These are phyloP conservation scores for Morone saxatilis DNA, from an alignment of 2,113 vertebrate genomes.

Conservation along the genomic window DNA sequence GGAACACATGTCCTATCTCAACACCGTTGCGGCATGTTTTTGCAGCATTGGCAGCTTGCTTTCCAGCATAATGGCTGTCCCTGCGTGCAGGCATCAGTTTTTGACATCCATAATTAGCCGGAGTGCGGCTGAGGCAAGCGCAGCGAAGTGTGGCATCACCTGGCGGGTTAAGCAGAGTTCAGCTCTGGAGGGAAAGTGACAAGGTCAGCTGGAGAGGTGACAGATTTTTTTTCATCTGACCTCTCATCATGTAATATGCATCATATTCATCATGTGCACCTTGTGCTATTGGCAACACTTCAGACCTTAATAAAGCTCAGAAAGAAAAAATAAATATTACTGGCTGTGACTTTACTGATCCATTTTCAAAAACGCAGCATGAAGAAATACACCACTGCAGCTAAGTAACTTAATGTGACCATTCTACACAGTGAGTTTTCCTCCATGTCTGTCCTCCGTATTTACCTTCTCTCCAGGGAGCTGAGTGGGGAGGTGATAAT, in stretches of 20 bases:
- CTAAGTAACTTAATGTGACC: constrained; percentile 11
- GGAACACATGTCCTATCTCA: constrained; percentile 44
- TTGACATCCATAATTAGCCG: constrained; percentile 70
- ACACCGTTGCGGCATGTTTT: not conserved
- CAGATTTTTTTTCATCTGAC: constrained; percentile 30
- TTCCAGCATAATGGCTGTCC: constrained; percentile 50
- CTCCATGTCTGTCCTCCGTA: constrained; percentile 49
- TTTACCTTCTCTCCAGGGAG: constrained; percentile 53
- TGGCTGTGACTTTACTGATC: constrained; percentile 23
- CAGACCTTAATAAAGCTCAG: not conserved
- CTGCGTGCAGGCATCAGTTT: constrained; percentile 33
- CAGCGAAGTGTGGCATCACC: constrained; percentile 21
- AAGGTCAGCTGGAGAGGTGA: constrained; percentile 41
- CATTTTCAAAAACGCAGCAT: not conserved
- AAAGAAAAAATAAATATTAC: not conserved
- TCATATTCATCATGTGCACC: constrained; percentile 11
- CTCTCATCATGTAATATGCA: constrained; percentile 37
- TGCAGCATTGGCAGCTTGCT: constrained; percentile 56
- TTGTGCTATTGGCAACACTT: constrained; percentile 18
- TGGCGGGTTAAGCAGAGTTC: constrained; percentile 58
- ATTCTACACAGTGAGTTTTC: constrained; percentile 11
- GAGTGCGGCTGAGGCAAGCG: constrained; percentile 40
- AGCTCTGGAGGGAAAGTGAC: constrained; percentile 38
- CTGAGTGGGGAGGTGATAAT: constrained; percentile 69
- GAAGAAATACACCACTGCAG: not conserved